Evolutionary conservation across 2,888 invertebrate species (phyloP).

Genomic region (Noctua pronuba): DNA sequence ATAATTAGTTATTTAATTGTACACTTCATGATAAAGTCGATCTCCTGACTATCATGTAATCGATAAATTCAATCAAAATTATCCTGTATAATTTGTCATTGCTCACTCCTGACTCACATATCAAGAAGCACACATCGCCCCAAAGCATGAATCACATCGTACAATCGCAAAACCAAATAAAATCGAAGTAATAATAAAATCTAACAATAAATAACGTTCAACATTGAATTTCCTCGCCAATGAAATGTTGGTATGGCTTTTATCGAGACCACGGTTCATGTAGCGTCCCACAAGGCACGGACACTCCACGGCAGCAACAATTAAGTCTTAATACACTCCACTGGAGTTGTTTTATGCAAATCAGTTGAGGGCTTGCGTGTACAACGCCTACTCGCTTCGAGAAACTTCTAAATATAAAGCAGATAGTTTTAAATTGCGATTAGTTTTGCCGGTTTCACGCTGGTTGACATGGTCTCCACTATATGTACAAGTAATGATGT

Average conservation of each 20-base stretch:
- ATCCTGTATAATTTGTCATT: accelerated
- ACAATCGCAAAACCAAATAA: constrained; percentile 55
- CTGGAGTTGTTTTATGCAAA: constrained; percentile 90
- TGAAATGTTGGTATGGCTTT: constrained; percentile 84
- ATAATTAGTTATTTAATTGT: no score
- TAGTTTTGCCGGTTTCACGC: constrained; percentile 66
- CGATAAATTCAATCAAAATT: not conserved
- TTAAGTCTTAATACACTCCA: constrained; percentile 89
- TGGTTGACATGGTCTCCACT: constrained; percentile 47
- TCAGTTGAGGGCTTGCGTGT: constrained; percentile 85
- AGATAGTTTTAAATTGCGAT: constrained; percentile 73
- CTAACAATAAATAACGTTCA: constrained; percentile 66
- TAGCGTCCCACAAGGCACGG: constrained; percentile 79
- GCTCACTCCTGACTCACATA: not conserved
- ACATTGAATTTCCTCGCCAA: constrained; percentile 71
- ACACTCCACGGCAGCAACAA: constrained; percentile 78
- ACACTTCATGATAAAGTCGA: no score
- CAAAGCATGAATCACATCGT: constrained; percentile 21
- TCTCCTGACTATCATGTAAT: no score
- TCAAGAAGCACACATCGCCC: not conserved
- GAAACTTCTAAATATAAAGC: constrained; percentile 79
- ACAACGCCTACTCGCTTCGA: constrained; percentile 83
- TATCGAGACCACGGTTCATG: constrained; percentile 83
- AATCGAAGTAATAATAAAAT: constrained; percentile 65
- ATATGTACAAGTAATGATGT: constrained; percentile 45